Conservation (phyloP, 37 sponge, comb jelly and placozoan species). For the Spongia lamella region DNA sequence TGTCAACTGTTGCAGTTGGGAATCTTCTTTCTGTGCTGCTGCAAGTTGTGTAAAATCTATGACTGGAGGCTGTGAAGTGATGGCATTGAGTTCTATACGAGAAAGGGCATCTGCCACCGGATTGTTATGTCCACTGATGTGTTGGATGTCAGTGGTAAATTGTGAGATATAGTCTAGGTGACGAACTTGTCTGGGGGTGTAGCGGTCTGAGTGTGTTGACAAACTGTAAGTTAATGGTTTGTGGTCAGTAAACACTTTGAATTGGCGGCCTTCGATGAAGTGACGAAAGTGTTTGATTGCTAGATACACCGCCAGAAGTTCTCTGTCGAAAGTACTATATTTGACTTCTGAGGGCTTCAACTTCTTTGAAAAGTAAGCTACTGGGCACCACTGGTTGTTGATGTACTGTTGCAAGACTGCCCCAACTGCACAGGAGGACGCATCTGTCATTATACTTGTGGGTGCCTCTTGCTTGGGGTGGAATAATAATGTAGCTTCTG, state of each 20-base stretch:
- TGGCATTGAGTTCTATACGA: background rate
- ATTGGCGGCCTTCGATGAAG: background rate
- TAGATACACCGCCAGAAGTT: too few relatives aligned
- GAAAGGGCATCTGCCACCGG: conserved; percentile 1
- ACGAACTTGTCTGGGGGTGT: conserved; percentile 1
- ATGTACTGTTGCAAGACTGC: too few relatives aligned
- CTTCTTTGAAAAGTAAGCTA: too few relatives aligned
- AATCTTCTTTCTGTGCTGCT: conserved; percentile 15
- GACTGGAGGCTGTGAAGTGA: too few relatives aligned
- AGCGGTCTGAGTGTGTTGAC: background rate
- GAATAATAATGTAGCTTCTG: too few relatives aligned
- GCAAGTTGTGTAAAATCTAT: conserved; percentile 12
- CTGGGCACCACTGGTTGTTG: too few relatives aligned
- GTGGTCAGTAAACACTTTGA: conserved; percentile 26
- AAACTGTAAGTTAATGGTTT: conserved; percentile 12
- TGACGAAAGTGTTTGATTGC: too few relatives aligned
- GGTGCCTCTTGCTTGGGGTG: too few relatives aligned
- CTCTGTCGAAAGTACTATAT: conserved; percentile 1
- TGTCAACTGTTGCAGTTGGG: background rate
- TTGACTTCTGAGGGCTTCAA: too few relatives aligned
- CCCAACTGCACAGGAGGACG: too few relatives aligned
- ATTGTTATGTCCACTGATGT: background rate
- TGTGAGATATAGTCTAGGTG: conserved; percentile 7
- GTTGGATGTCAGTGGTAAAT: conserved; percentile 15
- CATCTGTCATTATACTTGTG: too few relatives aligned